phyloP scores from a whole-genome alignment of 2,888 invertebrate species.

The Tipula helvola region DNA sequence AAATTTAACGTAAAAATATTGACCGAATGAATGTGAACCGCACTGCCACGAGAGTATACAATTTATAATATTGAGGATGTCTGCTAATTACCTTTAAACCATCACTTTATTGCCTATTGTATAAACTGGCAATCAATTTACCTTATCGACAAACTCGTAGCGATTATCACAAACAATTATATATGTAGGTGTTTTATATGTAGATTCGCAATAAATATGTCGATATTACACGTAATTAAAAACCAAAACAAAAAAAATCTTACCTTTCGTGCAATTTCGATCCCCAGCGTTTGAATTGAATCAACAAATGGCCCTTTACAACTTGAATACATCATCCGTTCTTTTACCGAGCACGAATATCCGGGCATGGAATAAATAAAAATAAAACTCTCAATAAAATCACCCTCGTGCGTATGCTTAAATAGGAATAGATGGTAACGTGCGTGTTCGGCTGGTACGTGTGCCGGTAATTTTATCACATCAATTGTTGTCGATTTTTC shows the following conservation, averaged over 20 bases:
- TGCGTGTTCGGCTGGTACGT: conserved; percentile 63
- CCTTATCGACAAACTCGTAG: neutral
- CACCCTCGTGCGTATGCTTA: conserved; percentile 87
- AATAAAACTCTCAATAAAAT: conserved; percentile 73
- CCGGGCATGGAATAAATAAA: conserved; percentile 99
- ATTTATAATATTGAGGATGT: too few species aligned
- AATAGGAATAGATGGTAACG: conserved; percentile 87
- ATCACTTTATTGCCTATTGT: neutral
- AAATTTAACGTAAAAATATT: too few species aligned
- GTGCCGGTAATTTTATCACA: conserved; percentile 54
- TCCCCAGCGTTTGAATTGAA: conserved; percentile 62
- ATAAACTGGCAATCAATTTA: neutral
- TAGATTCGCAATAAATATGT: neutral
- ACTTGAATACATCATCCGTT: conserved; percentile 97
- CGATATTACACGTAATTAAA: neutral
- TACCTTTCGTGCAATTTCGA: conserved; percentile 80
- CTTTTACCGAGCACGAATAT: conserved; percentile 88
- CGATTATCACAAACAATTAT: neutral
- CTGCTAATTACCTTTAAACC: neutral
- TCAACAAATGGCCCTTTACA: conserved; percentile 88
- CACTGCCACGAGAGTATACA: too few species aligned
- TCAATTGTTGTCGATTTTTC: conserved; percentile 58
- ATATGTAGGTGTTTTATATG: too few species aligned
- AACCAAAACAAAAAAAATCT: neutral
- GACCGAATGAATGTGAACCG: too few species aligned